Percentiles rank a stretch among this genome's conserved stretches.
Conservation (phyloP, 2,797 vertebrate species). For the Ceryle rudis region DNA sequence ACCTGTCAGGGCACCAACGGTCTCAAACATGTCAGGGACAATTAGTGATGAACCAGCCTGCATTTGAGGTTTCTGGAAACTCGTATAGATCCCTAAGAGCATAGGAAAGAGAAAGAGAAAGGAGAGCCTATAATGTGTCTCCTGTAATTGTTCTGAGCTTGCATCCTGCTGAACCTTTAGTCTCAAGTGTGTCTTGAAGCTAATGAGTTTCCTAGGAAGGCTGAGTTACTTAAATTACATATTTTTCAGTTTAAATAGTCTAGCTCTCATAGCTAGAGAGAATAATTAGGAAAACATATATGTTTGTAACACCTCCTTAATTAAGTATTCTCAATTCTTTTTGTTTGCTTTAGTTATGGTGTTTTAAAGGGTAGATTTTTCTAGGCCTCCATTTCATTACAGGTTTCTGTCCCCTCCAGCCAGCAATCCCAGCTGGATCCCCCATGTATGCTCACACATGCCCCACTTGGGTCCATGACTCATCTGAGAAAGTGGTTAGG, state of each 20-base stretch:
- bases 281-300: neutral
- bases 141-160: neutral
- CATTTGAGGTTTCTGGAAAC: neutral
- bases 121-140: neutral
- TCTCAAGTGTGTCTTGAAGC: neutral
- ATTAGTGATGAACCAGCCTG: neutral
- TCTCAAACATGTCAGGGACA: neutral
- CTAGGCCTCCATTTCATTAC: neutral
- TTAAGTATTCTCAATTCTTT: neutral
- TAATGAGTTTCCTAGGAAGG: neutral
- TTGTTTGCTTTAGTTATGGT: neutral
- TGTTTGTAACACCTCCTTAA: neutral
- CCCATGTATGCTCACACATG: neutral
- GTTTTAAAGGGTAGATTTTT: neutral
- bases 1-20: neutral
- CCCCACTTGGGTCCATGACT: neutral
- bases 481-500: neutral
- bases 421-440: neutral
- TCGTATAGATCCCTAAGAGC: neutral
- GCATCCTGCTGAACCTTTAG: neutral
- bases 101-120: neutral
- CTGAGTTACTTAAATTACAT: neutral
- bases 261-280: neutral
- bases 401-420: neutral
- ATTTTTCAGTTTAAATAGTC: neutral